These are phyloP conservation scores for Hemicrepidius hirtus DNA, from an alignment of 2,888 invertebrate species.

Conservation along the genomic window DNA sequence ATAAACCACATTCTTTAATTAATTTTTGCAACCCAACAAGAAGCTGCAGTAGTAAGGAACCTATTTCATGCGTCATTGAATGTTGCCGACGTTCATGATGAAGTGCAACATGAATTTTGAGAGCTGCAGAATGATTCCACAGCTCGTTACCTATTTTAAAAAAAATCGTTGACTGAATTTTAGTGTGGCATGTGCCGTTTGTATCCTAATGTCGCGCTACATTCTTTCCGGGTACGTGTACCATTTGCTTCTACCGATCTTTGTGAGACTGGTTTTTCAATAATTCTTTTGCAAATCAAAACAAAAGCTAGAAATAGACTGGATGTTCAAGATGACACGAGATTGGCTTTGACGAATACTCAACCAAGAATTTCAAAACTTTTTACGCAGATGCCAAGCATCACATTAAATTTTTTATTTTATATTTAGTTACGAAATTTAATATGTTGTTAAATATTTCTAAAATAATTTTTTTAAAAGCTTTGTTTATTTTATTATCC, in stretches of 20 bases:
- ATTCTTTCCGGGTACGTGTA: not conserved
- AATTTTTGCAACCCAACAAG: too few species aligned
- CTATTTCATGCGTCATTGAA: not conserved
- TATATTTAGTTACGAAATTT: too few species aligned
- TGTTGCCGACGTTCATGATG: constrained; percentile 9
- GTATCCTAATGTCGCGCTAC: not conserved
- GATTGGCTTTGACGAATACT: not conserved
- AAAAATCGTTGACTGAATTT: not conserved
- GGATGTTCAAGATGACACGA: not conserved
- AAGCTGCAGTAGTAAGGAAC: not conserved
- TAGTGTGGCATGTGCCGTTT: not conserved
- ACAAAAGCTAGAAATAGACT: not conserved
- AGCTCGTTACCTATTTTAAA: not conserved
- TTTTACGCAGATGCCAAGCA: too few species aligned
- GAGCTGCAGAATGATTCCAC: not conserved
- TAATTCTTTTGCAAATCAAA: not conserved
- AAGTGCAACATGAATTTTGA: not conserved
- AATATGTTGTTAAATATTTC: too few species aligned
- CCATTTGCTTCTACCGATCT: constrained; percentile 5
- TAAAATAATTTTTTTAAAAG: too few species aligned
- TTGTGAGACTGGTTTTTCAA: constrained; percentile 8
- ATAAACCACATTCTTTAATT: too few species aligned
- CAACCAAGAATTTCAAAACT: too few species aligned
- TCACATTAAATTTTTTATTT: too few species aligned
- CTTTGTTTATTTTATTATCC: too few species aligned